A percentile compares a stretch with the other conserved stretches of the same genome.
Conservation (phyloP, 1,140 invertebrate species). For the Pseudomyrmex dendroicus region DNA sequence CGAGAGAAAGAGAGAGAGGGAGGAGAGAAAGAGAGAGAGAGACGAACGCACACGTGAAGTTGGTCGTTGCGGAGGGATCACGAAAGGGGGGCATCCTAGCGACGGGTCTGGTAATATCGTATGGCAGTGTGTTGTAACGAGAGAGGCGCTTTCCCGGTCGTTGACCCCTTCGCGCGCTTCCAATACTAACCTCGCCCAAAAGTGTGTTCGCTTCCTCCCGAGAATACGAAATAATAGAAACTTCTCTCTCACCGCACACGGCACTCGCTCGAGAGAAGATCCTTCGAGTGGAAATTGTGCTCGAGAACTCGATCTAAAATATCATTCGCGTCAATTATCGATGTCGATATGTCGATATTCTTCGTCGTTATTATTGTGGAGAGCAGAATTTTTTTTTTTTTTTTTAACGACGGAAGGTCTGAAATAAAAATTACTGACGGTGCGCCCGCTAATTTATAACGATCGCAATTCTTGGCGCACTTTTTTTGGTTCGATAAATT, state of each 20-base stretch:
- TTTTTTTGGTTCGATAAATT: too few relatives aligned
- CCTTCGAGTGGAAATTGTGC: conserved; percentile 42
- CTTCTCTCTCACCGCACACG: conserved; percentile 1
- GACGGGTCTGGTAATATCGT: conserved; percentile 71
- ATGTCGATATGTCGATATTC: background rate
- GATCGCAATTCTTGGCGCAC: too few relatives aligned
- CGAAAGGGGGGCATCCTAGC: conserved; percentile 52
- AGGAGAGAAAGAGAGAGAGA: background rate
- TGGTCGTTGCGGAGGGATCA: conserved; percentile 30
- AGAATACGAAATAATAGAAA: conserved; percentile 72
- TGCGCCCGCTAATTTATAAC: too few relatives aligned
- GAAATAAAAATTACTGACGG: too few relatives aligned
- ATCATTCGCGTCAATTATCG: background rate
- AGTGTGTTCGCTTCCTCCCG: conserved; percentile 43
- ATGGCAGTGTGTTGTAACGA: conserved; percentile 71
- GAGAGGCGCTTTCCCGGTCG: conserved; percentile 81
- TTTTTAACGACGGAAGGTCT: too few relatives aligned
- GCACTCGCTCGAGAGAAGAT: background rate
- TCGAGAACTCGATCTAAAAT: conserved; percentile 50
- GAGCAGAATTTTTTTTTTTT: background rate
- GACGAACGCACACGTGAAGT: background rate
- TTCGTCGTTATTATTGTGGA: background rate
- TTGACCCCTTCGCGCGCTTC: conserved; percentile 80
- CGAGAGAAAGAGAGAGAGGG: conserved; percentile 16
- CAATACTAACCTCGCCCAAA: conserved; percentile 82